Evolutionary conservation across 2,888 invertebrate genomes (phyloP), one percentile per base, ranked within the genome.

Genomic region (Schizotus pectinicornis): DNA sequence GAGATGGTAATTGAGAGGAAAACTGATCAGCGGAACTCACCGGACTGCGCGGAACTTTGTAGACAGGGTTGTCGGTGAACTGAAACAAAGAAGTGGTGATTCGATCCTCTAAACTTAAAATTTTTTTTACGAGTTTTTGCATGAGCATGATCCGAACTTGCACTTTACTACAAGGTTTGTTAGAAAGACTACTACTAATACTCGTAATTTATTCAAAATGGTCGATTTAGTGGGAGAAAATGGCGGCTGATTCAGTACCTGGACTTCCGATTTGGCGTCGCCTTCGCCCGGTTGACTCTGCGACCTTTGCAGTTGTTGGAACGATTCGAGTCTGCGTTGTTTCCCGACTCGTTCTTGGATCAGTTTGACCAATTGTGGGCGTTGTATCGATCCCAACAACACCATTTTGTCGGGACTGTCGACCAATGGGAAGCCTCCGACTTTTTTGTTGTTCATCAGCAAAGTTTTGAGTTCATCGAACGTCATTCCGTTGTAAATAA

Each of bases 321-420:
- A 22, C 22, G 22, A 22, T 22, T 51, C 9, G n/a, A 56, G n/a
- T 12, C 93, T 80, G 49, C 91, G 81, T 68, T 91, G 91, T 31
- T 92, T 82, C 0, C 94, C 94, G 37, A 94, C 89, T 64, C 91
- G 92, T 67, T 86, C 86, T 74, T 94, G 92, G 52, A 96, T 90
- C 59, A 93, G 83, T 71, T 89, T 86, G 58, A 94, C 91, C 50
- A 96, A 80, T 75, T 95, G 94, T 74, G 89, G 85, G 61, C 95
- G 85, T 74, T 93, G 93, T 52, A 97, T 91, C 0, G 96, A 97
- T 0, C 98, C 98, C 12, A 98, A 83, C 0, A 98, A 84, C 30
- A 97, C 94, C 93, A 94, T 94, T 36, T 88, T 90, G 3, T 87
- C 84, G 0, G 91, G 90, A 71, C 89, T 90, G 75, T 98, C 96